Percentiles rank a stretch among this genome's conserved stretches.
These are phyloP conservation scores for Silurus aristotelis DNA, from an alignment of 2,797 vertebrate genomes.

Conservation along the genomic window DNA sequence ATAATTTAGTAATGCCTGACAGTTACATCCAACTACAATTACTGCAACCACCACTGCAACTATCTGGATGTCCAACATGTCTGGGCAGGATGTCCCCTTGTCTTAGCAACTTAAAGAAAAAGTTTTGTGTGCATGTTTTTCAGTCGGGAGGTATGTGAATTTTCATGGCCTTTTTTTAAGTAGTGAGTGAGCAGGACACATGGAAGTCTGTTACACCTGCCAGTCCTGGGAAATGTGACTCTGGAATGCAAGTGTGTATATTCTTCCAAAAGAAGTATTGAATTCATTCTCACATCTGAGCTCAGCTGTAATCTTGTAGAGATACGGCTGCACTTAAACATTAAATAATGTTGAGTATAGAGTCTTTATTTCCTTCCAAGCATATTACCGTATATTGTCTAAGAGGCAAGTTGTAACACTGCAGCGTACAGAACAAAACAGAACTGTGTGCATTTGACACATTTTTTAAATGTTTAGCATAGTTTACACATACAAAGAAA, in stretches of 20 bases:
- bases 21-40: not conserved
- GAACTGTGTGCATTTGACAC: not conserved
- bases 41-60: conserved; percentile 9
- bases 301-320: not conserved
- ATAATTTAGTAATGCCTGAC: not conserved
- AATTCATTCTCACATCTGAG: not conserved
- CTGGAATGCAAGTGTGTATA: conserved; percentile 6
- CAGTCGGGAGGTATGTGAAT: conserved; percentile 45
- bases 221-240: conserved; percentile 36
- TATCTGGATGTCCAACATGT: conserved; percentile 59
- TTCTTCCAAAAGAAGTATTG: not conserved
- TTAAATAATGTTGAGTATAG: not conserved
- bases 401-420: conserved; percentile 11
- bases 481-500: not conserved
- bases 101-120: conserved; percentile 19
- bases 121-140: conserved; percentile 57
- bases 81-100: conserved; percentile 42
- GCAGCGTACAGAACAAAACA: not conserved
- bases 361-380: conserved; percentile 12
- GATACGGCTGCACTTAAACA: not conserved
- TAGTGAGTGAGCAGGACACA: conserved; percentile 24
- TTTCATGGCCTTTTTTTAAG: conserved; percentile 50
- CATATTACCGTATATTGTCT: not conserved
- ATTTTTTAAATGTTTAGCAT: conserved; percentile 17
- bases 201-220: conserved; percentile 52